Evolutionary conservation across 2,888 invertebrate genomes (phyloP), one percentile per base, ranked within the genome.

Genomic region (Ectemnius lituratus): DNA sequence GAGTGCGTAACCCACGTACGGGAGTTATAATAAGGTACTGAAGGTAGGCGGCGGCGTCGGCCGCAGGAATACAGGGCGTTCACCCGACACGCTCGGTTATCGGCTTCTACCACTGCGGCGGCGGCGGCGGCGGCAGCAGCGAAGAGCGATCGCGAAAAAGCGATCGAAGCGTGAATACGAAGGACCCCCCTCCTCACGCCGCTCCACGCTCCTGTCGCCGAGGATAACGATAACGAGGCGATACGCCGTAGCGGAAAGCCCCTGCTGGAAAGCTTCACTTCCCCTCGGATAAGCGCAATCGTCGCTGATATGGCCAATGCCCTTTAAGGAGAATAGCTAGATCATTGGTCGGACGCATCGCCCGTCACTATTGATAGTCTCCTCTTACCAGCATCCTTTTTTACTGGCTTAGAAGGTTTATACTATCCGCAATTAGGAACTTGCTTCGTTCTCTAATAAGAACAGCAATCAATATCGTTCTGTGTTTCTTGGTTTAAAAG

Each of bases 11-110:
- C 75, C 69, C 69, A 78, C 76, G 37, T 16, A 82, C 72, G 67
- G 65, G 60, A 81, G 76, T 83, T 78, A 79, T 86, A 85, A 86
- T 82, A 85, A 85, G 80, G 76, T 77, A 14, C 14, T 52, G 52
- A 16, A 52, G 16, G 52, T 16, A 52, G 16, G 65, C 37, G 70
- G 74, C 72, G 78, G 80, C 37, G 77, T 67, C 59, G 52, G 18
- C 65, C 77, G 75, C 79, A 70, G 80, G 76, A 82, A 75, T 75
- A 52, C 74, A 86, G 88, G 88, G 85, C 88, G 85, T 89, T 89
- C 84, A 89, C 88, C 89, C 84, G 85, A 66, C 62, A 76, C 73
- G 71, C 73, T 77, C 75, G 73, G 81, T 84, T 83, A 82, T 85
- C 84, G 80, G 75, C 70, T 70, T 52, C 65, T 68, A 62, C 63